These are phyloP conservation scores for Polyploca ridens DNA, from an alignment of 2,888 invertebrate species.

Conservation along the genomic window DNA sequence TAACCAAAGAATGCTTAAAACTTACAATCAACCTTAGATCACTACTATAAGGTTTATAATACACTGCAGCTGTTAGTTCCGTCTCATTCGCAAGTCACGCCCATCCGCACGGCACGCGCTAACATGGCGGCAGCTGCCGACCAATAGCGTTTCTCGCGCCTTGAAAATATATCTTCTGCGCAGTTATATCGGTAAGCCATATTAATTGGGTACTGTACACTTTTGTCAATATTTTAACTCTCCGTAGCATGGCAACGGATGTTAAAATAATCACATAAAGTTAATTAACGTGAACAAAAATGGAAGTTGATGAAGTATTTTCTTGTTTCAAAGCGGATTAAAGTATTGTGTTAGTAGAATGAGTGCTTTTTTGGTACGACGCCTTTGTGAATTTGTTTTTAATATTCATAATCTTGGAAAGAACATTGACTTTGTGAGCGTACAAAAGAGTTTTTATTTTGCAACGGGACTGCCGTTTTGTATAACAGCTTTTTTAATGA, in stretches of 20 bases:
- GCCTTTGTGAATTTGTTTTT: conserved; percentile 44
- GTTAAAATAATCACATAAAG: conserved; percentile 9
- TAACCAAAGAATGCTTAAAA: no score
- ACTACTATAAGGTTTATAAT: no score
- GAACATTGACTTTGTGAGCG: conserved; percentile 41
- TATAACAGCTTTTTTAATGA: conserved; percentile 31
- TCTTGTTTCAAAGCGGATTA: conserved; percentile 15
- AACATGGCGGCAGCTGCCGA: no score
- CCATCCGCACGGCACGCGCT: no score
- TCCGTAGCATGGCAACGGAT: not conserved
- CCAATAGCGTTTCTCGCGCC: no score
- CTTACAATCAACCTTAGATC: no score
- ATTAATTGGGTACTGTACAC: no score
- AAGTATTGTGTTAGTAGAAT: conserved; percentile 28
- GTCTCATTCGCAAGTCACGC: no score
- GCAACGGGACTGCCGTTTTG: conserved; percentile 30
- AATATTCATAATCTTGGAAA: conserved; percentile 42
- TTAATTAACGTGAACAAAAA: conserved; percentile 10
- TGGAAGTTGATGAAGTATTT: conserved; percentile 11
- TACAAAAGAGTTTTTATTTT: conserved; percentile 39
- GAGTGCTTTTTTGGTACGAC: conserved; percentile 36
- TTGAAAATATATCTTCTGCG: no score
- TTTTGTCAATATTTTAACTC: not conserved
- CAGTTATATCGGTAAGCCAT: no score
- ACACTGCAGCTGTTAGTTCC: no score